These are phyloP conservation scores for Esperia sulphurella DNA, from an alignment of 2,888 invertebrate species.

Conservation along the genomic window DNA sequence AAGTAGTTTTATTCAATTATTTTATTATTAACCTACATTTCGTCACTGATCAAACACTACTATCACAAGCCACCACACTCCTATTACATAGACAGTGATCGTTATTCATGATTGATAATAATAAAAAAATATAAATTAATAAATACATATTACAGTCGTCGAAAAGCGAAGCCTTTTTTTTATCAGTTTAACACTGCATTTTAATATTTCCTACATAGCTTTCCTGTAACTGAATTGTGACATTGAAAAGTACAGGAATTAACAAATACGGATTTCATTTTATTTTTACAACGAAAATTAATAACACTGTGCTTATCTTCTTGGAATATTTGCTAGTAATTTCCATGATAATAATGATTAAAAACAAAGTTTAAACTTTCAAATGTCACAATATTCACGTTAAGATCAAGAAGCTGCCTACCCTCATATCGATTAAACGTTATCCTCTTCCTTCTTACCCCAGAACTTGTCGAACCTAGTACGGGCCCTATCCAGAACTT, in stretches of 20 bases:
- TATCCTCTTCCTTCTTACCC: conserved; percentile 84
- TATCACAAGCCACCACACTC: conserved; percentile 74
- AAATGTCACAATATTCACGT: too few species aligned
- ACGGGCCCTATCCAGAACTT: conserved; percentile 89
- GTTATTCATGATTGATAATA: conserved; percentile 30
- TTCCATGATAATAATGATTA: too few species aligned
- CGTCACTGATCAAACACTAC: conserved; percentile 42
- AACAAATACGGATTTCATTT: too few species aligned
- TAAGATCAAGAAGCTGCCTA: too few species aligned
- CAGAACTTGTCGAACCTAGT: conserved; percentile 92
- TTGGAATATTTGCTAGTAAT: too few species aligned
- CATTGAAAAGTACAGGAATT: background rate
- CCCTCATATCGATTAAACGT: conserved; percentile 47
- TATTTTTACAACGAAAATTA: too few species aligned
- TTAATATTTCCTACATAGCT: conserved; percentile 40
- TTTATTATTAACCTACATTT: conserved; percentile 6
- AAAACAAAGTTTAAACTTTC: too few species aligned
- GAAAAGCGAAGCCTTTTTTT: conserved; percentile 66
- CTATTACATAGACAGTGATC: conserved; percentile 63
- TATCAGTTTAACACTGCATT: conserved; percentile 49
- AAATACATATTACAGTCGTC: conserved; percentile 53
- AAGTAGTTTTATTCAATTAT: background rate
- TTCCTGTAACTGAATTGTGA: conserved; percentile 7
- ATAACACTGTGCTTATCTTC: too few species aligned
- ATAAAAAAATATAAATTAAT: conserved; percentile 37